Evolutionary conservation across 2,797 vertebrate species (phyloP).

Genomic region (Rousettus madagascariensis): DNA sequence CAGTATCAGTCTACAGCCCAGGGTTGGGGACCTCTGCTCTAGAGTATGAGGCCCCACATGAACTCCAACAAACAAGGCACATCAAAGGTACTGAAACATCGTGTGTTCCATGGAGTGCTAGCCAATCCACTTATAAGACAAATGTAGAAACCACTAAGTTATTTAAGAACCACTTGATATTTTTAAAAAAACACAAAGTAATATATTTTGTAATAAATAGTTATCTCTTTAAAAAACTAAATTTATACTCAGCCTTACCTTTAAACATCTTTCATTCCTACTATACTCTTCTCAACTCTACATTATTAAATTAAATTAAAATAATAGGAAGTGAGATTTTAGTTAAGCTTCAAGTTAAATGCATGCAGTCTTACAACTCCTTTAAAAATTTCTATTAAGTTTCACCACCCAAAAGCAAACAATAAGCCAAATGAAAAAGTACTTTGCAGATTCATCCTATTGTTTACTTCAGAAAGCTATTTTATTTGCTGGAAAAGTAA

Average conservation of each 20-base stretch:
- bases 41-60: neutral
- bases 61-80: neutral
- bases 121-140: neutral
- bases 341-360: neutral
- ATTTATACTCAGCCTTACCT: neutral
- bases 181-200: slow-evolving; percentile 7
- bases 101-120: neutral
- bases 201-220: neutral
- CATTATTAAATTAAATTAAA: slow-evolving; percentile 18
- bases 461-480: neutral
- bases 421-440: neutral
- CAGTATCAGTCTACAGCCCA: no score
- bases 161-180: neutral
- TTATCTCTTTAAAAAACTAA: neutral
- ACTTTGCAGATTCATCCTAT: neutral
- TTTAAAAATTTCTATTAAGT: neutral
- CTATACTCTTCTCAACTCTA: neutral
- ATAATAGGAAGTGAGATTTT: neutral
- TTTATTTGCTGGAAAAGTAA: neutral
- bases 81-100: neutral
- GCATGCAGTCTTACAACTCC: neutral
- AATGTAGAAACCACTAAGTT: neutral
- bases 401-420: neutral
- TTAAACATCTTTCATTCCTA: neutral
- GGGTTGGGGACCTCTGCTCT: no score